Conservation (phyloP, 1,140 invertebrate genomes). For the Cyclina sinensis region DNA sequence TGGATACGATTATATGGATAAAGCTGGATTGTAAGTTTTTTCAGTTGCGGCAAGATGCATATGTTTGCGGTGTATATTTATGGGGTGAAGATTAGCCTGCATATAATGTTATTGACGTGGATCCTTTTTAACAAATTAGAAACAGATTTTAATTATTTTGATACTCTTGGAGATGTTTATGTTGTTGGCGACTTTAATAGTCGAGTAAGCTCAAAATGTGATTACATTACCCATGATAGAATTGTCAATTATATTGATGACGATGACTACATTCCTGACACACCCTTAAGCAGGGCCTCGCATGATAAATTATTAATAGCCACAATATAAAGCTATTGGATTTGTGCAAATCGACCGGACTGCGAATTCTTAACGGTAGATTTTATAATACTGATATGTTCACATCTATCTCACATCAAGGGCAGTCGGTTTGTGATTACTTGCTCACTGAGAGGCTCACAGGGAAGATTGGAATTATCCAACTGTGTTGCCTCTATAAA, state of each 20-base stretch:
- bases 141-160: constrained; percentile 1
- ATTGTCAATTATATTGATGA: too few relatives aligned
- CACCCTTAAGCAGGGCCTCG: constrained; percentile 4
- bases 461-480: too few relatives aligned
- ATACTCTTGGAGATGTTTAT: constrained; percentile 11
- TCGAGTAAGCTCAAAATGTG: background rate
- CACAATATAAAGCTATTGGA: background rate
- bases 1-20: constrained; percentile 40
- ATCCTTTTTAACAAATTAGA: constrained; percentile 27
- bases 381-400: background rate
- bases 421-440: background rate
- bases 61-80: constrained; percentile 30
- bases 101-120: constrained; percentile 47
- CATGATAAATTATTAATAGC: constrained; percentile 10
- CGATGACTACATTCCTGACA: constrained; percentile 33
- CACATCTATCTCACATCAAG: background rate
- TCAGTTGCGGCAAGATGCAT: constrained; percentile 17
- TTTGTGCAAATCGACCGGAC: background rate
- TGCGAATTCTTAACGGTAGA: background rate
- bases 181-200: constrained; percentile 26
- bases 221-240: constrained; percentile 24
- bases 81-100: constrained; percentile 30
- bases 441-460: too few relatives aligned
- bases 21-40: constrained; percentile 16
- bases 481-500: too few relatives aligned